Base-by-base conservation (phyloP, 2,888 invertebrate genomes). In the Glaucopsyche alexis region DNA sequence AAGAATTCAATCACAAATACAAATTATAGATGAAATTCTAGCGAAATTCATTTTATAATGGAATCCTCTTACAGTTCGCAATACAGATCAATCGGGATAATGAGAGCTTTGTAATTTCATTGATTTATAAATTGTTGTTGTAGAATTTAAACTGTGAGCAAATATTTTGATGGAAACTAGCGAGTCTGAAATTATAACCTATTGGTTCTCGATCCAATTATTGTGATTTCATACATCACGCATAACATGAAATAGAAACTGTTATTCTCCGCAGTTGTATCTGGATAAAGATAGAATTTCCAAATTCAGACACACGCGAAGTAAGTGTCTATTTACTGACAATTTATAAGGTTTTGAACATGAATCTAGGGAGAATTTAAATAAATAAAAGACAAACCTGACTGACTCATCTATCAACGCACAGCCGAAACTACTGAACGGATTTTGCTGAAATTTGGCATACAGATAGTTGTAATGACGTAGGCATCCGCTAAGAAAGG, bases 21-120 rank as follows among this genome's bases (percentile, higher is more conserved):
- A 38, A 60, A 60, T 38, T 29, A 29, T 29, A 13, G 29, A 7
- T 11, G 29, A 66, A 42, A 66, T 42, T 8, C 40, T 66, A 42
- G 42, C 42, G 42, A 66, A 66, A 42, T 66, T 66, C 4, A 66
- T 42, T 66, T 42, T 42, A 42, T 42, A 66, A 42, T 66, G 66
- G 42, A 66, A 42, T 66, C 66, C n/a, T 66, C 66, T 42, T 40
- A 42, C 42, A 9, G 42, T 42, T 42, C 16, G 29, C 66, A 66
- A 66, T 66, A 42, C 42, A 60, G 60, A 72, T 71, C 71, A 72
- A 40, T 72, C 50, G 67, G 69, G 72, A 65, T 66, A 42, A 66
- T 66, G 42, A 66, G 40, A 9, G 14, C 66, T 66, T 42, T n/a
- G 66, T 66, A 66, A 66, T 66, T 42, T 66, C n/a, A 66, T 42